Base-by-base conservation (phyloP, 2,888 invertebrate genomes). In the Andrena dorsata region DNA sequence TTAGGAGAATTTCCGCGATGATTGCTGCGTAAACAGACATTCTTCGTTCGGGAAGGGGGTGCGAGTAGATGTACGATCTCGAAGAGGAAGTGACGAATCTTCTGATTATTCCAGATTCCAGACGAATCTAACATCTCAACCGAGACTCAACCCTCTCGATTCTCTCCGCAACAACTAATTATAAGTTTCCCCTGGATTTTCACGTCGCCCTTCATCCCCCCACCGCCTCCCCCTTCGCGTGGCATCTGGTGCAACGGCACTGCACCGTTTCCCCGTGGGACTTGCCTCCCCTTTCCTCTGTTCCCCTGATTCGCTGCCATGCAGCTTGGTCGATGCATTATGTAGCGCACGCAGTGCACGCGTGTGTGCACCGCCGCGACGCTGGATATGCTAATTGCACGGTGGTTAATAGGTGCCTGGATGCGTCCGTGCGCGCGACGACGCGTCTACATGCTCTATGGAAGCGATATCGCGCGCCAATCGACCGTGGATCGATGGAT, bases 311-410 rank as follows among this genome's bases (percentile, higher is more conserved):
- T 41, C 41, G 16, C 41, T 41, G 16, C 16, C 16, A 41, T 41
- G 41, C 41, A 41, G 41, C 41, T 41, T 61, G 66, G 64, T 20
- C 65, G 68, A 72, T 84, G 77, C 84, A 73, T 80, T 84, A 84
- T 84, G 84, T 74, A 84, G 63, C 75, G 58, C 77, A 82, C 81
- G 82, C 76, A 77, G 47, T 66, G 74, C 64, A 69, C 76, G 77
- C 84, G 65, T 56, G 72, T 76, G 68, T 76, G 68, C 80, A 66
- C 71, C 63, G 75, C 26, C 56, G 26, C 56, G 56, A 56, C 79
- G 82, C 84, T 75, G 88, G 80, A 88, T 88, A 88, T 88, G 88
- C 88, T 88, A 88, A 88, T 88, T 88, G 83, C 80, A 63, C 74
- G 68, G 63, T 80, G 81, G 84, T 81, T 84, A 81, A 83, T 87